Base-by-base conservation (phyloP, 1,140 invertebrate species). In the Nasonia vitripennis region DNA sequence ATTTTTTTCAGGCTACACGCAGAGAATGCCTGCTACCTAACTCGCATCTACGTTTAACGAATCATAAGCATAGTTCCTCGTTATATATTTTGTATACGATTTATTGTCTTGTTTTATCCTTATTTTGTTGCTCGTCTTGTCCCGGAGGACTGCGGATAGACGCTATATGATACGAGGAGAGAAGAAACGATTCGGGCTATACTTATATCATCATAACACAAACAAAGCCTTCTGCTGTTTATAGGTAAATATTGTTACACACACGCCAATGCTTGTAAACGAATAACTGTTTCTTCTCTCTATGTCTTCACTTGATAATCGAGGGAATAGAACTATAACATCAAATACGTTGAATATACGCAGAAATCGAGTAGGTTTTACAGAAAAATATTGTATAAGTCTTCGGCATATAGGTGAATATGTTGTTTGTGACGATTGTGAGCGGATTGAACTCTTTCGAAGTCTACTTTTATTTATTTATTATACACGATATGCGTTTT, bases 381-480 rank as follows among this genome's bases (percentile, higher is more conserved):
- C 20, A n/a, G 70, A 81, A 27, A 3, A 17, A 81, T 45, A 67
- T 45, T 31, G 0, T 41, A 45, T 11, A 81, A 81, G 68, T 62
- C 31, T 34, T 81, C 55, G 80, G 62, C 27, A 12, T 45, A 45
- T 45, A 45, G 10, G 1, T 45, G 9, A 37, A 10, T 45, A 62
- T 62, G 68, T 81, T 87, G 62, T 73, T 83, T 81, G 79, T 86
- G 84, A 85, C 45, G n/a, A 86, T 86, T 70, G 78, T 67, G 75
- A 87, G 70, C 81, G 82, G 80, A 81, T 68, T n/a, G n/a, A 80
- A 17, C 77, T 67, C 68, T 74, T 62, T 74, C 74, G 74, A 74
- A 83, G 45, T 55, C 62, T 84, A 83, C 83, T 86, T 87, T 74
- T 86, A 84, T 88, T 83, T 85, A 85, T 87, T 87, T 83, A 83